Conservation (phyloP, 2,888 invertebrate genomes). For the Sclerodermus sp. region DNA sequence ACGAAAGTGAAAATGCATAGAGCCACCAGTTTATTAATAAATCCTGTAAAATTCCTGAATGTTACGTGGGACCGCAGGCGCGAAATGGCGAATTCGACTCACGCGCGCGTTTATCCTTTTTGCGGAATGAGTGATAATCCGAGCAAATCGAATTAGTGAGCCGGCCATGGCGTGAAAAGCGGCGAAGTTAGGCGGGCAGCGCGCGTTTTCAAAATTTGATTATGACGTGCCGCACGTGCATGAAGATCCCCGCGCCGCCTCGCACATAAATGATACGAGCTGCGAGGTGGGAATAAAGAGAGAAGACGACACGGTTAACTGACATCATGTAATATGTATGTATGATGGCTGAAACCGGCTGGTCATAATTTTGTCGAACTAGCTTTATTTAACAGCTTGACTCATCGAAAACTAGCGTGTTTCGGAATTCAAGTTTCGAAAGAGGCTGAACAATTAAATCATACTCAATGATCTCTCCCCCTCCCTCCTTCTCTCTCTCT, state of each 20-base stretch:
- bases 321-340: constrained; percentile 22
- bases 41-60: no score
- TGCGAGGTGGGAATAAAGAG: constrained; percentile 5
- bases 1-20: no score
- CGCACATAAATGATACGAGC: constrained; percentile 40
- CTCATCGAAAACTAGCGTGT: no score
- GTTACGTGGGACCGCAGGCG: not conserved
- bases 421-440: no score
- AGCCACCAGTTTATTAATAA: no score
- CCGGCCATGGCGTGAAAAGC: constrained; percentile 46
- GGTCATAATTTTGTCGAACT: no score
- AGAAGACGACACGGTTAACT: constrained; percentile 15
- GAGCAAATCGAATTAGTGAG: constrained; percentile 49
- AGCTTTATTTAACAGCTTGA: no score
- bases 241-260: constrained; percentile 34
- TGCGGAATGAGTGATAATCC: constrained; percentile 54
- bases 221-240: constrained; percentile 42
- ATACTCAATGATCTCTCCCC: no score
- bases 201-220: constrained; percentile 48
- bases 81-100: constrained; percentile 40
- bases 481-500: no score
- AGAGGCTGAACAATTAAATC: no score
- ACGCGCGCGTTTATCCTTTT: constrained; percentile 54
- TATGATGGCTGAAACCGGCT: no score
- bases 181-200: constrained; percentile 35